Evolutionary conservation across 1,140 invertebrate genomes (phyloP).

Genomic region (Heliconius nattereri): DNA sequence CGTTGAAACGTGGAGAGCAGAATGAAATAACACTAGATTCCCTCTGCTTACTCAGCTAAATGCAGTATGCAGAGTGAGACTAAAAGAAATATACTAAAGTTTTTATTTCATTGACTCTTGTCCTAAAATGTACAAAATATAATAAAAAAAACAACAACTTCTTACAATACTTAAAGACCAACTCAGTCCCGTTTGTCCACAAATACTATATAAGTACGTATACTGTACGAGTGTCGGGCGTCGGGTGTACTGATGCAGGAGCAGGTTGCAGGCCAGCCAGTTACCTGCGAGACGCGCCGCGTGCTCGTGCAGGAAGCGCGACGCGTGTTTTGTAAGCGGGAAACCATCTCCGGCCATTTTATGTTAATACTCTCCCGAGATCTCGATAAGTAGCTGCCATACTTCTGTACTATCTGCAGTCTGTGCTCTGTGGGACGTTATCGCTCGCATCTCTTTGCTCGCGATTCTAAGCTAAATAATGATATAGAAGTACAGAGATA

Average conservation of each 20-base stretch:
- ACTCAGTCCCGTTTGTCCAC: not conserved
- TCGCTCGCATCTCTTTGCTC: not conserved
- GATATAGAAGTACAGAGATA: not conserved
- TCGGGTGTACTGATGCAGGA: too few species aligned
- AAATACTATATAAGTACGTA: not conserved
- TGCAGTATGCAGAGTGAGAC: too few species aligned
- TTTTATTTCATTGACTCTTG: too few species aligned
- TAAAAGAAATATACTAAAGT: too few species aligned
- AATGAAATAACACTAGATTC: too few species aligned
- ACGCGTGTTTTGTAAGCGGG: constrained; percentile 1
- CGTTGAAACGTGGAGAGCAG: too few species aligned
- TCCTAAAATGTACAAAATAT: too few species aligned
- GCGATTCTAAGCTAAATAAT: too few species aligned
- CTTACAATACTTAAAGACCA: too few species aligned
- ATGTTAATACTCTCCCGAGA: constrained; percentile 7
- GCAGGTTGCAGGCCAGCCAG: not conserved
- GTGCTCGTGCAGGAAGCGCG: constrained; percentile 1
- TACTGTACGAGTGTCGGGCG: too few species aligned
- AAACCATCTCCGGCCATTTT: not conserved
- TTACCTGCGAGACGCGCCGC: not conserved
- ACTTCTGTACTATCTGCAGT: not conserved
- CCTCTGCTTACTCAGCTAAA: too few species aligned
- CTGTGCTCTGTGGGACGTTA: not conserved
- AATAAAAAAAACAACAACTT: too few species aligned
- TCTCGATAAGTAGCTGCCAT: constrained; percentile 2